Percentiles rank a stretch among this genome's conserved stretches.
These are phyloP conservation scores for Nycticorax nycticorax DNA, from an alignment of 2,113 vertebrate genomes.

Conservation along the genomic window DNA sequence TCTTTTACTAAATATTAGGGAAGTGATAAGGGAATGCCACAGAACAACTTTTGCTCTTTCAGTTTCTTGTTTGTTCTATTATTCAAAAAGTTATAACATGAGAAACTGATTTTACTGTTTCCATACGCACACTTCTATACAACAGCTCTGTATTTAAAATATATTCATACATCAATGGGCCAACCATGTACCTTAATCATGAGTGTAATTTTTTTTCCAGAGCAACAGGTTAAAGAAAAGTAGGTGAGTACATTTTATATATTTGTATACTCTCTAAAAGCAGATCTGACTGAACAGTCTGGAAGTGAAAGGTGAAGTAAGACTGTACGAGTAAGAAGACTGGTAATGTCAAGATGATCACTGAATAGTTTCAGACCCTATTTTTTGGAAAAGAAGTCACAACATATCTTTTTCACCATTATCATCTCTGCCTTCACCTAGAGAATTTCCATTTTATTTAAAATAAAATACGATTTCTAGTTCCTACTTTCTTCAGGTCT, in stretches of 20 bases:
- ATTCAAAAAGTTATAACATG: not conserved
- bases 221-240: not conserved
- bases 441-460: not conserved
- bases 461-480: not conserved
- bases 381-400: not conserved
- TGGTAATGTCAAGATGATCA: not conserved
- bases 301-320: not conserved
- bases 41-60: not conserved
- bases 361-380: not conserved
- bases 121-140: not conserved
- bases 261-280: not conserved
- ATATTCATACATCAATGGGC: not conserved
- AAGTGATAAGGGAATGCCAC: not conserved
- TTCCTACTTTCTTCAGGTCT: not conserved
- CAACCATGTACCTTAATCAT: not conserved
- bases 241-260: not conserved
- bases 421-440: not conserved
- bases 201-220: not conserved
- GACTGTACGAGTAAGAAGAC: not conserved
- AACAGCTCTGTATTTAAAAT: not conserved
- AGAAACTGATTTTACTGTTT: not conserved
- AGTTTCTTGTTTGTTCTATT: not conserved
- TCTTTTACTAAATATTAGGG: not conserved
- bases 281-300: not conserved
- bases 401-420: not conserved